phyloP scores from a whole-genome alignment of 2,113 vertebrate genomes.

The Tenrec ecaudatus region DNA sequence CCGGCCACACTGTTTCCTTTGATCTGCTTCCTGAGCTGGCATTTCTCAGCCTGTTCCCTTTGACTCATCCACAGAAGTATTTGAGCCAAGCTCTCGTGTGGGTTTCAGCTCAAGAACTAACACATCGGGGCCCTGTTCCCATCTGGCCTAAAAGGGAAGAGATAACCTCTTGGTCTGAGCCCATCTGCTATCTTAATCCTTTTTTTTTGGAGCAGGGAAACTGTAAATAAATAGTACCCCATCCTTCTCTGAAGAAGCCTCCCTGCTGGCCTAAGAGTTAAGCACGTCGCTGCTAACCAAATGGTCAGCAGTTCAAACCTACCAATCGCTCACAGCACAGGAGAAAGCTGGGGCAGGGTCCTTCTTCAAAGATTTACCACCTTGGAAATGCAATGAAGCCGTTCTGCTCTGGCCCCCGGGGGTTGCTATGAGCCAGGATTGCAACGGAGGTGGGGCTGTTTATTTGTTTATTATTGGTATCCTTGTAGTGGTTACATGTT shows the following conservation, averaged over 20 bases:
- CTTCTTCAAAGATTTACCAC: too few species aligned
- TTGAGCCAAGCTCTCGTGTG: constrained; percentile 25
- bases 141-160: not conserved
- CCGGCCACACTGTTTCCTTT: not conserved
- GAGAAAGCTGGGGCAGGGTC: too few species aligned
- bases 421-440: too few species aligned
- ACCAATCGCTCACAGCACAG: too few species aligned
- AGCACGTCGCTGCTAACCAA: not conserved
- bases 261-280: not conserved
- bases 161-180: not conserved
- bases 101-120: not conserved
- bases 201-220: not conserved
- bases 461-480: too few species aligned
- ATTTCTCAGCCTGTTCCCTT: constrained; percentile 44
- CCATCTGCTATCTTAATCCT: constrained; percentile 14
- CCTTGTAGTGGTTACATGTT: too few species aligned
- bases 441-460: too few species aligned
- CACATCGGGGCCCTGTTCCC: not conserved
- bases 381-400: too few species aligned
- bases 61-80: not conserved
- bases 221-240: not conserved
- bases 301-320: not conserved
- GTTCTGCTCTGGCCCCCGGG: too few species aligned
- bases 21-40: constrained; percentile 9
- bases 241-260: not conserved